Percentiles rank a stretch among this genome's conserved stretches.
phyloP scores from a whole-genome alignment of 2,113 vertebrate genomes.

The Phalacrocorax carbo region DNA sequence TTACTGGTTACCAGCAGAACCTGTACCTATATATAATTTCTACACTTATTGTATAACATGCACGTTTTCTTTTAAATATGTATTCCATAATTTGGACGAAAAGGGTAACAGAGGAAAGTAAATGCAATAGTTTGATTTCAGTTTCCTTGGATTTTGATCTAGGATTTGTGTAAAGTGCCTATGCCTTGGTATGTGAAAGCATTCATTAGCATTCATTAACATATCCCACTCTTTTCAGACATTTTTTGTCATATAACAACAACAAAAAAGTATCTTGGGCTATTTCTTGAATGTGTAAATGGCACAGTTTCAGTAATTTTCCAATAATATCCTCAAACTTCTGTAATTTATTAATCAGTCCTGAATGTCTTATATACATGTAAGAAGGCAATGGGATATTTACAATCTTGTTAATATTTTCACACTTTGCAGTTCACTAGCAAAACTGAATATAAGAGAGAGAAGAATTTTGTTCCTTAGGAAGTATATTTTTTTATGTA shows the following conservation, averaged over 20 bases:
- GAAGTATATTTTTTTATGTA: neutral
- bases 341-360: neutral
- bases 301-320: neutral
- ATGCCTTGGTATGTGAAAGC: neutral
- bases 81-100: neutral
- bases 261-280: neutral
- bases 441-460: neutral
- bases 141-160: neutral
- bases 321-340: neutral
- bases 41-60: neutral
- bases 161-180: neutral
- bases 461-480: neutral
- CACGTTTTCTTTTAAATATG: neutral
- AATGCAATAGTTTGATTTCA: neutral
- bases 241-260: neutral
- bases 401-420: neutral
- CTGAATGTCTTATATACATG: neutral
- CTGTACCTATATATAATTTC: neutral
- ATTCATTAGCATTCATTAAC: neutral
- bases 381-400: neutral
- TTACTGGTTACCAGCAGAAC: neutral
- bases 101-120: neutral
- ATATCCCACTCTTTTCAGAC: neutral
- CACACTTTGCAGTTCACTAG: neutral
- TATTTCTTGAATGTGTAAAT: neutral